Percentiles rank a stretch among this genome's conserved stretches.
Conservation (phyloP, 2,888 invertebrate genomes). For the Archips xylosteana region DNA sequence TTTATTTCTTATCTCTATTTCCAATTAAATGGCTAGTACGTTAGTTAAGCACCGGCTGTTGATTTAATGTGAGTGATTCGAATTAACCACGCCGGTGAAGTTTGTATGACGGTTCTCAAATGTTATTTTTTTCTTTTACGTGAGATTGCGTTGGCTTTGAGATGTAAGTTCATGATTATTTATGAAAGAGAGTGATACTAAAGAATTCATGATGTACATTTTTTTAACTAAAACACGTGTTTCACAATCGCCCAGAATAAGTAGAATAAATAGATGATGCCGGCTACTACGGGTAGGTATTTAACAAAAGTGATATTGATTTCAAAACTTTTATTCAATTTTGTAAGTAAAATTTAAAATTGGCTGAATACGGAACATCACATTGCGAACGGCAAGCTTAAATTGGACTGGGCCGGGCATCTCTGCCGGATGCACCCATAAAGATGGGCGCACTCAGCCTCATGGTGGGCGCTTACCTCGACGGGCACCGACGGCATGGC, state of each 20-base stretch:
- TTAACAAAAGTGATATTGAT: too few species aligned
- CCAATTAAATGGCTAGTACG: constrained; percentile 41
- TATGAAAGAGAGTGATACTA: background rate
- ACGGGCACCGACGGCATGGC: too few species aligned
- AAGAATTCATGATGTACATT: background rate
- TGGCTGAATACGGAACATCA: too few species aligned
- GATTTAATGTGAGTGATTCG: constrained; percentile 36
- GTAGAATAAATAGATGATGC: too few species aligned
- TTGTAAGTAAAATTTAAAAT: too few species aligned
- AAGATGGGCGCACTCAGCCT: too few species aligned
- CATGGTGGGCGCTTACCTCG: too few species aligned
- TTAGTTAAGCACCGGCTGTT: constrained; percentile 36
- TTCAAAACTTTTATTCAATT: too few species aligned
- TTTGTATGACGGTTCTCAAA: background rate
- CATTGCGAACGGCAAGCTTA: too few species aligned
- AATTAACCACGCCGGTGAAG: constrained; percentile 17
- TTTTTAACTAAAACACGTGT: background rate
- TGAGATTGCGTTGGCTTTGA: background rate
- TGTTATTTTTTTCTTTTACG: background rate
- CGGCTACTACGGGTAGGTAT: too few species aligned
- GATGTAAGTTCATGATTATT: background rate
- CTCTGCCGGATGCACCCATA: too few species aligned
- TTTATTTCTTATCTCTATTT: constrained; percentile 42
- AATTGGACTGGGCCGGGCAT: too few species aligned
- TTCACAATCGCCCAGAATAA: background rate